Evolutionary conservation across 2,888 invertebrate genomes (phyloP), one percentile per base, ranked within the genome.

Genomic region (Caenorhabditis becei): DNA sequence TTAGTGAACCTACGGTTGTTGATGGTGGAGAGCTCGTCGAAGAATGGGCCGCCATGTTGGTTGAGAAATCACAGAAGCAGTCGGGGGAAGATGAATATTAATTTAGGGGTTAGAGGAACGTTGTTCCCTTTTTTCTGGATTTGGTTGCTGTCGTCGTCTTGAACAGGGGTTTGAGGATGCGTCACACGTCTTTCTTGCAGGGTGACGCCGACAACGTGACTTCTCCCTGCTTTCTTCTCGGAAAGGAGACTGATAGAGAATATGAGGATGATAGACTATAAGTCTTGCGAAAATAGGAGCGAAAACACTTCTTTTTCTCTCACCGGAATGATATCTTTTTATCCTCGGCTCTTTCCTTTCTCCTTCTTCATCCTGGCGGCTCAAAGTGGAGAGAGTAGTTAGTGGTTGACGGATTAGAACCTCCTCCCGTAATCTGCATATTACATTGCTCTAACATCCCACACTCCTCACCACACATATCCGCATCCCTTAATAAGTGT

Each of bases 281-380:
- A 69, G 69, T 47, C 61, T 56, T 77, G 62, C 47, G 56, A 49
- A 62, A 69, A 69, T 51, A 56, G 58, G 35, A 62, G 62, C 44
- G 37, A 77, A 61, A 77, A 77, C 67, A 69, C 77, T 62, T 61
- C n/a, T 56, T 59, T 59, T 59, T 58, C 59, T 78, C 78, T 71
- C 78, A 61, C 65, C 66, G 59, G 71, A 78, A 78, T 78, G 58
- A 78, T 78, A 78, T 78, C 69, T 78, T 77, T 77, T 75, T 75
- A 75, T 75, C 75, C 77, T 77, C 62, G 44, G n/a, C 53, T 53
- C 51, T 77, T 61, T 69, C 63, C 62, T 69, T 77, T 62, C 26
- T 53, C 54, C 67, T 66, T 74, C 24, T 72, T 49, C 58, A 67
- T 77, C 62, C 61, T 35, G 67, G 54, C 61, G 61, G 37, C 26